phyloP scores from a whole-genome alignment of 2,113 vertebrate genomes.

The Heterocephalus glaber region DNA sequence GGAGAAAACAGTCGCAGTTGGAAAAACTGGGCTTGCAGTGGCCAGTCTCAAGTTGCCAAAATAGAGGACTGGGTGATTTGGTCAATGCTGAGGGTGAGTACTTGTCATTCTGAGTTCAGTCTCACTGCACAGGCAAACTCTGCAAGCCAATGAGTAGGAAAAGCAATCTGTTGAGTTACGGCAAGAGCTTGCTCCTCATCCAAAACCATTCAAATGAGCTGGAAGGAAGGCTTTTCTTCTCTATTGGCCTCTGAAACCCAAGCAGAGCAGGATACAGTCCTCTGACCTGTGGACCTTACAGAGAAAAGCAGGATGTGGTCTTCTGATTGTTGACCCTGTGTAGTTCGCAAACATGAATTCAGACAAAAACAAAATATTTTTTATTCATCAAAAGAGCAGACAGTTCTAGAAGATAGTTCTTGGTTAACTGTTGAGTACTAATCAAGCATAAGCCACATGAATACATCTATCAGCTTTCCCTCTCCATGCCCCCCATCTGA shows the following conservation, averaged over 20 bases:
- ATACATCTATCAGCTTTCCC: background rate
- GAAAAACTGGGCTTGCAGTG: background rate
- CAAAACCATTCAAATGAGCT: background rate
- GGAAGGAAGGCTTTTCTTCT: background rate
- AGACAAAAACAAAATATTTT: constrained; percentile 15
- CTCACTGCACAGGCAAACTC: background rate
- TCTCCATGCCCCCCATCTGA: background rate
- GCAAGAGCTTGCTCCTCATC: background rate
- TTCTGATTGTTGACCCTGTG: constrained; percentile 15
- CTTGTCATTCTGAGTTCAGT: background rate
- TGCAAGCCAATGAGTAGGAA: background rate
- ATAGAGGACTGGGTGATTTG: background rate
- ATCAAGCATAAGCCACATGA: background rate
- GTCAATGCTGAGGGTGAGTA: background rate
- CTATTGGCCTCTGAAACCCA: background rate
- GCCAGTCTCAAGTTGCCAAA: background rate
- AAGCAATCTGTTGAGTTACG: background rate
- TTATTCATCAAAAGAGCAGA: background rate
- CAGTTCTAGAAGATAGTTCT: background rate
- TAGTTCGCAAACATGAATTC: constrained; percentile 4
- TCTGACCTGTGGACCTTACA: background rate
- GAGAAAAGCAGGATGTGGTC: constrained; percentile 16
- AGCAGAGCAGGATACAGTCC: constrained; percentile 11
- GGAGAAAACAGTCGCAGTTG: background rate
- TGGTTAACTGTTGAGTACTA: background rate